Evolutionary conservation across 1,140 invertebrate genomes (phyloP), one percentile per base, ranked within the genome.

Genomic region (Brachionus sp.): DNA sequence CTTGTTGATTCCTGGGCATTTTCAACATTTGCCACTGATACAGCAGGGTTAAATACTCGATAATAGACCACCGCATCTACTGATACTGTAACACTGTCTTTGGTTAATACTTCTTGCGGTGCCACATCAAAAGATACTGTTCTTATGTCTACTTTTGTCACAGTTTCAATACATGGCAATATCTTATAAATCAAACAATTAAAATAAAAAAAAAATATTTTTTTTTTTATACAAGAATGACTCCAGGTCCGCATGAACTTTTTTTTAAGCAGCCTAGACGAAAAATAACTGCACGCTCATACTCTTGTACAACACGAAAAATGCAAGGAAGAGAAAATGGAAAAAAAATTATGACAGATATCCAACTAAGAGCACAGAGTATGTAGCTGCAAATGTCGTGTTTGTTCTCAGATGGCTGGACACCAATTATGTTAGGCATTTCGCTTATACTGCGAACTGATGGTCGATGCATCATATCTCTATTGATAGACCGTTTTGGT

Each of bases 81-180:
- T 16, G 75, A 70, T 7, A 85, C 77, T n/a, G 84, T 84, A 0
- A 85, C 84, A 33, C 44, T 70, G 64, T 85, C 84, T 77, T 75
- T 85, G 13, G 84, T 85, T 19, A 85, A 39, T 2, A 85, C 83
- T 66, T 85, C 84, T 66, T 85, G 84, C 0, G 75, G 83, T 50
- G 84, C 84, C n/a, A 85, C 84, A 75, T 85, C 84, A 77, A 85
- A 84, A 6, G 82, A 62, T 16, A 84, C 66, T n/a, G 84, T 85
- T 29, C 84, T 57, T 33, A 85, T 53, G 75, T 85, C 84, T 29
- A 85, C 84, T 29, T 73, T 53, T 25, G 37, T 39, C 16, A 68
- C 33, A 19, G 12, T 84, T 44, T 85, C 84, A 42, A 85, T 64
- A 66, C 78, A 85, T 10, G 84, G 84, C 2, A 85, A 29, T 16